Percentiles rank a stretch among this genome's conserved stretches.
Conservation (phyloP, 2,113 vertebrate genomes). For the Calypte anna region DNA sequence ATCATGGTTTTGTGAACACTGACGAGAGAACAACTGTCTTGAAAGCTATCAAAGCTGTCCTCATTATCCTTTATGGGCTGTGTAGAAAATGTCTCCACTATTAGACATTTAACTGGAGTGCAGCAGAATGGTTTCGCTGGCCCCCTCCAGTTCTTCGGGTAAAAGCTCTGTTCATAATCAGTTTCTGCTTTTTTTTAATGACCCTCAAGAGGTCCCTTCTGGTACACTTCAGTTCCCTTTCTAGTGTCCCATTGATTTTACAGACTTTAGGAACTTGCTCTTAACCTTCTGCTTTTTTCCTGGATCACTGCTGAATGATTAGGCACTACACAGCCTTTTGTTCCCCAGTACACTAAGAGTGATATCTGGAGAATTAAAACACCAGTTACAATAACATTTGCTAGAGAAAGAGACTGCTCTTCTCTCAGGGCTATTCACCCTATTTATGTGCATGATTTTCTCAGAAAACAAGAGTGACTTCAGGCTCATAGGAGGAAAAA, state of each 20-base stretch:
- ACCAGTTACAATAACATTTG: conserved; percentile 73
- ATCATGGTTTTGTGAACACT: conserved; percentile 51
- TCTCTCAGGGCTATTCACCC: conserved; percentile 50
- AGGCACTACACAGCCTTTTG: conserved; percentile 68
- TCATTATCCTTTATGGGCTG: conserved; percentile 78
- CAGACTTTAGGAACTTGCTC: conserved; percentile 73
- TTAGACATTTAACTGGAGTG: conserved; percentile 75
- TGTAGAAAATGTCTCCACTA: conserved; percentile 72
- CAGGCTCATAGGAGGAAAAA: conserved; percentile 32
- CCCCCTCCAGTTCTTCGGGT: conserved; percentile 71
- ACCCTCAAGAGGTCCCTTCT: conserved; percentile 75
- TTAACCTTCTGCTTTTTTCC: conserved; percentile 67
- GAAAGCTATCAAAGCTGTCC: conserved; percentile 73
- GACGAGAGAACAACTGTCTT: conserved; percentile 59
- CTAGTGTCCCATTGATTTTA: conserved; percentile 78
- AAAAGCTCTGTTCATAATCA: conserved; percentile 77
- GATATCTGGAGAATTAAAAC: conserved; percentile 74
- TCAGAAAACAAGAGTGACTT: conserved; percentile 63
- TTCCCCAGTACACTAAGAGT: conserved; percentile 42
- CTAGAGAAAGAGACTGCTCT: conserved; percentile 58
- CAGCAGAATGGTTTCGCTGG: conserved; percentile 68
- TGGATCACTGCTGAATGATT: conserved; percentile 64
- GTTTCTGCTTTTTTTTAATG: conserved; percentile 75
- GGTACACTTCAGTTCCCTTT: conserved; percentile 77
- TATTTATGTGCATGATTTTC: conserved; percentile 69